A percentile compares a stretch with the other conserved stretches of the same genome.
Conservation (phyloP, 2,797 vertebrate genomes). For the Crocidura indochinensis region DNA sequence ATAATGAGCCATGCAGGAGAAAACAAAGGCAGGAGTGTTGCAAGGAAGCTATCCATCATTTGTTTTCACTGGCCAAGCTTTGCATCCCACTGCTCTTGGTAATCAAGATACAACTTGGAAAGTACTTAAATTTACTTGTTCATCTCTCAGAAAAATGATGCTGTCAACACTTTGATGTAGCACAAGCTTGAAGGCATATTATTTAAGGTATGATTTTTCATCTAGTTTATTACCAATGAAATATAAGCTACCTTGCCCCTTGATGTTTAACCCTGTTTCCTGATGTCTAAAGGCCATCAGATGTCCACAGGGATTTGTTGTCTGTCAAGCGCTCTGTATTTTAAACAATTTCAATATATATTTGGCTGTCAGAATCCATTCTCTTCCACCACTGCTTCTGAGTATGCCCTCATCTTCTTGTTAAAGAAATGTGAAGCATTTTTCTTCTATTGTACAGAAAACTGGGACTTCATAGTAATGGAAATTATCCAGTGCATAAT, state of each 20-base stretch:
- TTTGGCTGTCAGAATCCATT: slow-evolving; percentile 31
- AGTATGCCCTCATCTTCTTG: not conserved
- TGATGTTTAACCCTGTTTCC: not conserved
- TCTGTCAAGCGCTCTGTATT: slow-evolving; percentile 25
- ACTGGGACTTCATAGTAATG: not conserved
- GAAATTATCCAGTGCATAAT: slow-evolving; percentile 7
- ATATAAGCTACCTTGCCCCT: slow-evolving; percentile 56
- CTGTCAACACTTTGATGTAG: slow-evolving; percentile 76
- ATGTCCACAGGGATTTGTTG: not conserved
- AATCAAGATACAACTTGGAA: slow-evolving; percentile 75
- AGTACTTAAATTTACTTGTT: slow-evolving; percentile 75
- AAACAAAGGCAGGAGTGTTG: slow-evolving; percentile 69
- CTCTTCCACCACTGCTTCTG: not conserved
- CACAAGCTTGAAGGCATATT: slow-evolving; percentile 73
- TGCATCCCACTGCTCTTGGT: slow-evolving; percentile 66
- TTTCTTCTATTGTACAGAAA: slow-evolving; percentile 7
- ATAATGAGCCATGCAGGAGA: slow-evolving; percentile 56
- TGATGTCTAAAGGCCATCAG: slow-evolving; percentile 31
- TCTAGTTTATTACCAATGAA: slow-evolving; percentile 74
- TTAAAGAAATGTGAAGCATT: slow-evolving; percentile 41
- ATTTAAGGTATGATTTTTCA: slow-evolving; percentile 76
- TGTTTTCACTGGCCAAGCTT: slow-evolving; percentile 71
- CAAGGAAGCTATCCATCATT: slow-evolving; percentile 66
- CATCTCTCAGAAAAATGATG: slow-evolving; percentile 80
- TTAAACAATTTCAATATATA: slow-evolving; percentile 18